Base-by-base conservation (phyloP, 2,888 invertebrate genomes). In the Elaeidobius kamerunicus region DNA sequence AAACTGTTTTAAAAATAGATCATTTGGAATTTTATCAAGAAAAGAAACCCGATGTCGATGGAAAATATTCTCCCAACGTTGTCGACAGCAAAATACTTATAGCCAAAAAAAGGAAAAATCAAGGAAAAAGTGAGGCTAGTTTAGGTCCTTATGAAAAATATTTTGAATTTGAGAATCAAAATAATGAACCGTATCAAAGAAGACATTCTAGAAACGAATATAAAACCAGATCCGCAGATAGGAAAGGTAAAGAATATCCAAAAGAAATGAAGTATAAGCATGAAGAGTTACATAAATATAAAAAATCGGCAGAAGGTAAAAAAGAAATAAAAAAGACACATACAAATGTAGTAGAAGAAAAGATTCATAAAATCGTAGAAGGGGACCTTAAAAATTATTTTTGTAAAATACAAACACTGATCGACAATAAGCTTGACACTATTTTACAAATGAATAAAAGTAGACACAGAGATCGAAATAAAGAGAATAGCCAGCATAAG, bases 331-430 rank as follows among this genome's bases (percentile, higher is more conserved):
- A 5, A n/a, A 3, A 38, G 17, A 32, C 30, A 20, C 17, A 18
- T 28, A 14, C 30, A 19, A 41, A 16, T n/a, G 14, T 38, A 2
- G 48, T 52, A 18, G 55, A 52, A 32, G 39, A 55, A 7, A 38
- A 52, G 44, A 51, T 54, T n/a, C 48, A 55, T 12, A 38, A 61
- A 44, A 62, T 61, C 36, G 56, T 62, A 3, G 60, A 61, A 40
- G 59, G 58, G 2, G 60, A 62, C 23, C 19, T 63, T 7, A 63
- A 62, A 49, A 56, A 51, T 16, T 62, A 63, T 34, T 59, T 62
- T 23, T 34, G 35, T 2, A 60, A 60, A 54, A 58, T 63, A 30
- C 62, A 63, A 40, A 46, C 52, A 16, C 28, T 62, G 16, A 62
- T 63, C 6, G 61, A 63, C 48, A 56, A 54, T 44, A 62, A 63